Evolutionary conservation across 2,797 vertebrate species (phyloP), one percentile per base, ranked within the genome.

Genomic region (Hemibagrus guttatus): DNA sequence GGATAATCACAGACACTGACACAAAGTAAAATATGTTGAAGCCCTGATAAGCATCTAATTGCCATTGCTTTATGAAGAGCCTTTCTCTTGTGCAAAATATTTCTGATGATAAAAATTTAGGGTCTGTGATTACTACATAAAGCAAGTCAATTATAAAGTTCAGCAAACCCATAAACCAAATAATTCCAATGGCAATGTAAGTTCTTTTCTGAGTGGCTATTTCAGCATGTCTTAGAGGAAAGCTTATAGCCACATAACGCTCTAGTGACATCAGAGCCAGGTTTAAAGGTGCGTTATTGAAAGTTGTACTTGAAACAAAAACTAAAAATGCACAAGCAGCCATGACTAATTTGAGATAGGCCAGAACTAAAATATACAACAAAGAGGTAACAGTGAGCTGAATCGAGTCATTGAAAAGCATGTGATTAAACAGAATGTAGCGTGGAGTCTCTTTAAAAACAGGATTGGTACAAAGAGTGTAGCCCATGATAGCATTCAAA

Each of bases 201-300:
- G 93, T 94, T 72, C 42, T 74, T 74, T 2, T 74, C 71, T 49
- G 71, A 52, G 71, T 74, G 23, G 12, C 71, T 49, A 74, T 49
- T n/a, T 74, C 71, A 49, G 42, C 42, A 49, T 74, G 71, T 74
- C 71, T 49, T 74, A 74, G 71, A 74, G 71, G 71, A 52, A 74
- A 74, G 46, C 12, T n/a, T 74, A 74, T 74, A 13, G 72, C 72
- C 72, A 94, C 91, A 28, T 90, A 95, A 14, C 93, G 93, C 89
- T 95, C 95, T 54, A 95, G 71, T 75, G 93, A 92, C 94, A 95
- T 95, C 82, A 93, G 26, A n/a, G 92, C 89, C 86, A 95, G 89
- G 1, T 90, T 95, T 49, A 94, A 85, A 64, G 94, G 94, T 12
- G 92, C 89, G 6, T 92, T 88, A 0, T 2, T 23, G 2, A 46